A percentile compares a stretch with the other conserved stretches of the same genome.
phyloP scores from a whole-genome alignment of 2,797 vertebrate genomes.

The Danio kyathit region DNA sequence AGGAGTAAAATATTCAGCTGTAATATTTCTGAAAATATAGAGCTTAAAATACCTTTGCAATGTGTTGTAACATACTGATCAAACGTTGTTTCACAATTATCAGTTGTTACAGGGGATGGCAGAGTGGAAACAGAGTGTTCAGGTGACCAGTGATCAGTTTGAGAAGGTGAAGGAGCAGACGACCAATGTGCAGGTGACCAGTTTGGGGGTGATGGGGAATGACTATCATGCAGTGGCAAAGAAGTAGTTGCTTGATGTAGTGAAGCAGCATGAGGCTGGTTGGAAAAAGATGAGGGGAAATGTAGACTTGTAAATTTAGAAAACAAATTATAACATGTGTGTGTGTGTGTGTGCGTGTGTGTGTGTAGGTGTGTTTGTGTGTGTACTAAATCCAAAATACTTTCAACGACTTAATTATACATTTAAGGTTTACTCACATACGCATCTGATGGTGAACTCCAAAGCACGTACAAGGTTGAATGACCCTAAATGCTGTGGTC shows the following conservation, averaged over 20 bases:
- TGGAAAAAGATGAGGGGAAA: neutral
- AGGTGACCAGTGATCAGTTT: conserved; percentile 2
- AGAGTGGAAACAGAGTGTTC: neutral
- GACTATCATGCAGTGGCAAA: conserved; percentile 5
- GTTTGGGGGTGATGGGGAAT: conserved; percentile 10
- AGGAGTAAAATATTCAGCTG: neutral
- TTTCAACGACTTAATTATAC: neutral
- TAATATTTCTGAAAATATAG: neutral
- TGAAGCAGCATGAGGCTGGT: neutral
- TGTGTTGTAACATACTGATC: neutral
- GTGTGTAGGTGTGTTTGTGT: too few relatives aligned
- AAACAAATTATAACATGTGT: too few relatives aligned
- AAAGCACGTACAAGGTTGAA: conserved; percentile 47
- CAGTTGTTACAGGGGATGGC: neutral
- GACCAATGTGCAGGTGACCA: too few relatives aligned
- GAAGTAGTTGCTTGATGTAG: neutral
- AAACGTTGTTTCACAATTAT: neutral
- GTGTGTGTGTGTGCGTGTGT: too few relatives aligned
- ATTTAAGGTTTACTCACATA: neutral
- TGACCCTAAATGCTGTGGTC: conserved; percentile 13
- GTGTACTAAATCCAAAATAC: too few relatives aligned
- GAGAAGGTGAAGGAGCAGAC: neutral
- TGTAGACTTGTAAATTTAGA: too few relatives aligned
- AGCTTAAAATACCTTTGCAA: neutral
- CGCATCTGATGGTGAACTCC: conserved; percentile 19